Percentiles rank a stretch among this genome's conserved stretches.
Conservation (phyloP, 1,140 invertebrate species). For the Diorhabda carinulata region DNA sequence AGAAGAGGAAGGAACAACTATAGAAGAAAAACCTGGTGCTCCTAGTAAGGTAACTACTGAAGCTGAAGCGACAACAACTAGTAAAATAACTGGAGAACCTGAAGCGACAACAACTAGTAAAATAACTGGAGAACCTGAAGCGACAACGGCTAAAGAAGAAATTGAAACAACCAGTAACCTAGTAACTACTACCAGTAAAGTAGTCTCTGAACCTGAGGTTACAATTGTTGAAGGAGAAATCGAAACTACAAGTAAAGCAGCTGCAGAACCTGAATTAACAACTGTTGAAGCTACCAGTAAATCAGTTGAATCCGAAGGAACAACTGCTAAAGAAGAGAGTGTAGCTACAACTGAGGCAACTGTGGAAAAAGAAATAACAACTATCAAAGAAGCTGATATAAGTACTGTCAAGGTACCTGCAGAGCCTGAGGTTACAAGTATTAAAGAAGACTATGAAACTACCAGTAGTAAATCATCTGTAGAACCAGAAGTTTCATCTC, state of each 20-base stretch:
- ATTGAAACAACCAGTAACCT: not conserved
- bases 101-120: conserved; percentile 20
- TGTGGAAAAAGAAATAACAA: not conserved
- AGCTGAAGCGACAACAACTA: conserved; percentile 5
- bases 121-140: conserved; percentile 21
- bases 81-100: conserved; percentile 13
- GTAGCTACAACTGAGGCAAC: not conserved
- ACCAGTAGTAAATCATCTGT: not conserved
- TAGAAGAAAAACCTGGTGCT: not conserved
- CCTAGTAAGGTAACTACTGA: not conserved
- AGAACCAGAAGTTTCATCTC: no score
- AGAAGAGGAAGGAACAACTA: conserved; percentile 7
- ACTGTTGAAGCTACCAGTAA: conserved; percentile 14
- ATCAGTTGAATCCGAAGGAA: conserved; percentile 5
- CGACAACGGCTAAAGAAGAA: conserved; percentile 14
- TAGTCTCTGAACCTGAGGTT: no score
- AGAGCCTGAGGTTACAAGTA: conserved; percentile 10
- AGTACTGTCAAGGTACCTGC: conserved; percentile 14
- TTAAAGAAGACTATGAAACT: conserved; percentile 13
- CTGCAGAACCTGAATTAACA: conserved; percentile 13
- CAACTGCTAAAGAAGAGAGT: not conserved
- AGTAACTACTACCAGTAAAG: not conserved
- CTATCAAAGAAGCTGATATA: conserved; percentile 6
- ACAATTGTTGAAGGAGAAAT: no score
- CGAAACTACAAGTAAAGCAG: not conserved